phyloP scores from a whole-genome alignment of 92 coral and sea anemone species.

The Bergia puertoricense region DNA sequence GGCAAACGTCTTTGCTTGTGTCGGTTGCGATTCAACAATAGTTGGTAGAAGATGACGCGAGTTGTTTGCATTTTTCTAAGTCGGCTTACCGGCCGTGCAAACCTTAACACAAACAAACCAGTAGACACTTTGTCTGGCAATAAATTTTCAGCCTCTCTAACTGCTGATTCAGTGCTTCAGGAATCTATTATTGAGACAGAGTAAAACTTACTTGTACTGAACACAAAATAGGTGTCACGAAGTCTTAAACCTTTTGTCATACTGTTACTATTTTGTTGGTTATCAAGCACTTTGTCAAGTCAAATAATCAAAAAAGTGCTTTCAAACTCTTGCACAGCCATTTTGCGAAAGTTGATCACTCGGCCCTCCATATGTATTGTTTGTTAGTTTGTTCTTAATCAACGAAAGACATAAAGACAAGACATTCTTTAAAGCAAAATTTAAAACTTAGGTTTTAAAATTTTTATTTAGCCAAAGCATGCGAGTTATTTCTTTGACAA shows the following conservation, averaged over 20 bases:
- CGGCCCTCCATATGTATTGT: neutral
- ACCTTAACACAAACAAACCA: conserved; percentile 11
- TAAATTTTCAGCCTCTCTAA: neutral
- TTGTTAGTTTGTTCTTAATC: neutral
- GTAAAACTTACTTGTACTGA: neutral
- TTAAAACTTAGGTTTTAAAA: neutral
- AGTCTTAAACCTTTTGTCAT: neutral
- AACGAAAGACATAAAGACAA: neutral
- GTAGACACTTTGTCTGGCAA: conserved; percentile 24
- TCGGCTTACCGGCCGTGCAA: neutral
- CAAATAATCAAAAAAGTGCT: neutral
- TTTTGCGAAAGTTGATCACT: neutral
- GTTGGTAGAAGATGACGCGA: neutral
- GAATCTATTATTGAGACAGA: neutral
- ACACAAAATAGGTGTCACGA: neutral
- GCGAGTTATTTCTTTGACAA: neutral
- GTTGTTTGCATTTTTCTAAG: conserved; percentile 13
- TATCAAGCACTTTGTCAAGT: neutral
- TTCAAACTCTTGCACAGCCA: neutral
- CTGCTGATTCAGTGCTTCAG: neutral
- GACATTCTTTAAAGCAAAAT: neutral
- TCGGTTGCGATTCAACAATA: neutral
- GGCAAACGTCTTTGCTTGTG: neutral
- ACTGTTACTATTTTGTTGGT: neutral
- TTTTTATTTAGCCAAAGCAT: neutral